Base-by-base conservation (phyloP, 2,888 invertebrate species). In the Magallana nippona region DNA sequence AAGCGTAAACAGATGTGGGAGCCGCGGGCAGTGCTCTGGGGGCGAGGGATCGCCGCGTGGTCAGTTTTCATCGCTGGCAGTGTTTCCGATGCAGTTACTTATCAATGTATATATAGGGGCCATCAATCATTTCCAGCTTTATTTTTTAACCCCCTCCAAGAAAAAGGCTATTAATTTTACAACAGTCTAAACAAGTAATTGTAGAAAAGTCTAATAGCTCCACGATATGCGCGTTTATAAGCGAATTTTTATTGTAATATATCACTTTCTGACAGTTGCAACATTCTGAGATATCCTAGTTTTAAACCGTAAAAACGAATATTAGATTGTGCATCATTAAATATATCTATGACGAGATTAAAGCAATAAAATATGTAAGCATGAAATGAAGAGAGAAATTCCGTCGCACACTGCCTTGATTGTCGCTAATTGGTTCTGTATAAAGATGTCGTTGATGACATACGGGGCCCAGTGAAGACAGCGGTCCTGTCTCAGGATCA, bases 361-460 rank as follows among this genome's bases (percentile, higher is more conserved):
- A 44, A 44, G 44, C 44, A 44, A 44, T 44, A 44, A 44, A 44
- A 44, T 44, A 0, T 44, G 44, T 44, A 5, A 5, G 44, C 44
- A 44, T 44, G 8, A 44, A 44, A 44, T 8, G 5, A 44, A 8
- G 44, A 5, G 44, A 44, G 44, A 44, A 8, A 44, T 8, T 44
- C 44, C 44, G 44, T 44, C 44, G 19, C 22, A 17, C 22, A 17
- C 58, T 56, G 81, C 60, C 63, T 81, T 84, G 79, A 84, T 82
- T 84, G 82, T 22, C 55, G 19, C 62, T 84, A 82, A 84, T 84
- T 84, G 82, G 81, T 22, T 27, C 77, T 63, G 81, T 82, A 84
- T 55, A 17, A 22, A 55, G 63, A 56, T 22, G 60, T 11, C 22
- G n/a, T 71, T 27, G 55, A 81, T 60, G 79, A 58, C 78, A 78